Evolutionary conservation across 2,113 vertebrate species (phyloP).

Genomic region (Neodontobutis hainanensis): DNA sequence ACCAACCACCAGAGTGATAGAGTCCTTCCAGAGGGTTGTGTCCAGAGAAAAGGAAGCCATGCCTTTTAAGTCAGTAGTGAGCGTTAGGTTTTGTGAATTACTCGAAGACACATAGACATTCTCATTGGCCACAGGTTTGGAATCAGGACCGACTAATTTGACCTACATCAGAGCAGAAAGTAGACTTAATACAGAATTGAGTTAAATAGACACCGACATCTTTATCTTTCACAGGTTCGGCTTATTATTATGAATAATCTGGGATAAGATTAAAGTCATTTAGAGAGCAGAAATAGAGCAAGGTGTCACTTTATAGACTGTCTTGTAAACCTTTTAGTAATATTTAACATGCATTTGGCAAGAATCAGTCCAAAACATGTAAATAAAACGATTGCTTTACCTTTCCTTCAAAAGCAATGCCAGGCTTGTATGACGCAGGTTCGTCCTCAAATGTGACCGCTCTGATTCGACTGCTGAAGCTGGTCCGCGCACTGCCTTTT

Average conservation of each 20-base stretch:
- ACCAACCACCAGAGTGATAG: constrained; percentile 54
- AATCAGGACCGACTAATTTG: constrained; percentile 48
- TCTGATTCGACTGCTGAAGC: constrained; percentile 40
- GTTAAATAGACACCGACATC: neutral
- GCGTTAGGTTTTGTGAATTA: neutral
- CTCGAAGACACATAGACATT: constrained; percentile 36
- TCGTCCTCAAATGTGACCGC: constrained; percentile 57
- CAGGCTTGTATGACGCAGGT: constrained; percentile 53
- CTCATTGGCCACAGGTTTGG: constrained; percentile 37
- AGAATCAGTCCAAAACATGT: no score
- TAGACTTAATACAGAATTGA: neutral
- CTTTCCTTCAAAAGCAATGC: constrained; percentile 71
- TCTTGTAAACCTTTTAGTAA: no score
- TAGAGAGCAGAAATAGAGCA: neutral
- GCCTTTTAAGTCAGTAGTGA: constrained; percentile 64
- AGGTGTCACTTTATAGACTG: no score
- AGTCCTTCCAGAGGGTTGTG: constrained; percentile 52
- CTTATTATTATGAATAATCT: no score
- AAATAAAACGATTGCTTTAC: constrained; percentile 41
- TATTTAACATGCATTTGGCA: no score
- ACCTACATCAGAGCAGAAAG: constrained; percentile 57
- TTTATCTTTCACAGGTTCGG: no score
- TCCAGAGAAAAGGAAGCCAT: constrained; percentile 67
- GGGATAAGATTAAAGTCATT: no score
- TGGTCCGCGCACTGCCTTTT: constrained; percentile 9